A percentile compares a stretch with the other conserved stretches of the same genome.
phyloP scores from a whole-genome alignment of 2,113 vertebrate genomes.

The Salvelinus fontinalis region DNA sequence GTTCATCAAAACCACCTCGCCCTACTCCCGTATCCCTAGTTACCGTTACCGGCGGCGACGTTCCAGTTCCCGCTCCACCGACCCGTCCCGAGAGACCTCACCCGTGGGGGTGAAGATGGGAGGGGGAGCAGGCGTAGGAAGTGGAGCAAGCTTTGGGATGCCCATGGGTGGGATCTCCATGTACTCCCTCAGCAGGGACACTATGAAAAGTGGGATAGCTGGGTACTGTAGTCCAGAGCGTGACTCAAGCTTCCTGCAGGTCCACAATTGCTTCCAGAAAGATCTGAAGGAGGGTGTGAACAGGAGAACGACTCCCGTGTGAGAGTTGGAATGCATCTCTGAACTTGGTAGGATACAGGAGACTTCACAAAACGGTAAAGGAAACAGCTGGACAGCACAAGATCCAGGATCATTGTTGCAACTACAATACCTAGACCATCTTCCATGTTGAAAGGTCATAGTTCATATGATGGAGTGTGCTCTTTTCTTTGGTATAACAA shows the following conservation, averaged over 20 bases:
- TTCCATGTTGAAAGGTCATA: background rate
- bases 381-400: background rate
- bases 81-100: conserved; percentile 89
- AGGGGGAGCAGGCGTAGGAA: conserved; percentile 25
- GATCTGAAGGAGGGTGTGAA: conserved; percentile 92
- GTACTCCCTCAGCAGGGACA: conserved; percentile 92
- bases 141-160: conserved; percentile 51
- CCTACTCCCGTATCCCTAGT: conserved; percentile 95
- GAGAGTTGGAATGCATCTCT: conserved; percentile 54
- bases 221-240: conserved; percentile 91
- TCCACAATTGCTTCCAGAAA: conserved; percentile 95
- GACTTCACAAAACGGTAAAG: no score
- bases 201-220: conserved; percentile 67
- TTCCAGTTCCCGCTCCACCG: conserved; percentile 90
- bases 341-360: no score
- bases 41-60: conserved; percentile 88
- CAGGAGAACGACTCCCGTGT: conserved; percentile 95
- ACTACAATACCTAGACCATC: background rate
- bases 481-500: background rate
- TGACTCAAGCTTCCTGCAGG: conserved; percentile 91
- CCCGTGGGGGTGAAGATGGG: conserved; percentile 84
- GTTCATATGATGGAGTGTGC: background rate
- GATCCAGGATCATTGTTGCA: background rate
- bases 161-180: conserved; percentile 93
- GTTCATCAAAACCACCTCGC: conserved; percentile 90